Evolutionary conservation across 2,113 vertebrate species (phyloP).

Genomic region (Zapornia atra): DNA sequence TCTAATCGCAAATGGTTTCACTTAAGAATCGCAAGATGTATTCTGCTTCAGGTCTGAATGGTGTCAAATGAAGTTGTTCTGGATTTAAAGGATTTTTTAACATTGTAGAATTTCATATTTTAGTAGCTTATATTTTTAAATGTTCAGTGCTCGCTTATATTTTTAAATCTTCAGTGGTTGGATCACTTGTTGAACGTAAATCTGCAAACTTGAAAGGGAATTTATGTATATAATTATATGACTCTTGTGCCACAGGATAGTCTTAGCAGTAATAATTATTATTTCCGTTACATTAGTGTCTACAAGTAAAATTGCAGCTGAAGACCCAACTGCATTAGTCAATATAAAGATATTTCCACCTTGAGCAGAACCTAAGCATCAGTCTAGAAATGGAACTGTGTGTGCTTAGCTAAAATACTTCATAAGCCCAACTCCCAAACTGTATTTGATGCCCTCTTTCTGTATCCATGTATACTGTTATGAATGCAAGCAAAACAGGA

Average conservation of each 20-base stretch:
- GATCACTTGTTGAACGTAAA: background rate
- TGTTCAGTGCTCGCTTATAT: too few relatives aligned
- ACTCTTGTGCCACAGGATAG: background rate
- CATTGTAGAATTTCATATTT: background rate
- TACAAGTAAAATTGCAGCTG: background rate
- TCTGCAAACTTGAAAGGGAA: background rate
- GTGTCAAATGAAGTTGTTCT: background rate
- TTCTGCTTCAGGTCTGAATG: background rate
- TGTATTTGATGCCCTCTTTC: background rate
- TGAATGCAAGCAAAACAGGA: background rate
- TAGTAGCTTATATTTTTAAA: background rate
- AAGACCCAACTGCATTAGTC: background rate
- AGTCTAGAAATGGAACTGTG: background rate
- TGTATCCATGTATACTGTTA: background rate
- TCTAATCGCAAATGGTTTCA: background rate
- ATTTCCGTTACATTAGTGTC: background rate
- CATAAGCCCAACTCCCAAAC: background rate
- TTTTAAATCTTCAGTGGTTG: background rate
- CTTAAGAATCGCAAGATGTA: background rate
- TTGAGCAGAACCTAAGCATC: background rate
- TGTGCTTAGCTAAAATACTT: background rate
- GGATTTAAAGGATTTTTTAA: background rate
- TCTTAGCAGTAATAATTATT: background rate
- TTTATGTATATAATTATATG: background rate
- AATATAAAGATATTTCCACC: background rate